Conservation (phyloP, 2,113 vertebrate genomes). For the Leucosticte australis region DNA sequence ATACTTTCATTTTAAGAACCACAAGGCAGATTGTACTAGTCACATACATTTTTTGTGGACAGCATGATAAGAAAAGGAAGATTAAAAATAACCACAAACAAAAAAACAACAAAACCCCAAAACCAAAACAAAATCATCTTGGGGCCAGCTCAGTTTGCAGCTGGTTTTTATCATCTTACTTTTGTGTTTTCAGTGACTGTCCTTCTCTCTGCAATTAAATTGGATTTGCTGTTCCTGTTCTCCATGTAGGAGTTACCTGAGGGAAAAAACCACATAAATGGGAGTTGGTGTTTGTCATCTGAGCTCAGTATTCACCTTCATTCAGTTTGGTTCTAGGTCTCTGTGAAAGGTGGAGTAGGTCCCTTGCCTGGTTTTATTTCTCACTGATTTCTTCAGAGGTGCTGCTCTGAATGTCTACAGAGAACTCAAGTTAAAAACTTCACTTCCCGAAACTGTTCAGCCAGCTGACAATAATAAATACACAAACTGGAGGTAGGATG, state of each 20-base stretch:
- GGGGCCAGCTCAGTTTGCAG: background rate
- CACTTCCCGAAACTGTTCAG: background rate
- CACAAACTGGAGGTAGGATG: background rate
- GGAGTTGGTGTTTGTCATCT: background rate
- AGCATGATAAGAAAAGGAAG: background rate
- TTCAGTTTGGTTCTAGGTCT: background rate
- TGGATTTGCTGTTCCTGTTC: background rate
- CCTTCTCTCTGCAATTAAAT: background rate
- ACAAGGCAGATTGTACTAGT: background rate
- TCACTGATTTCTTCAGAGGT: background rate
- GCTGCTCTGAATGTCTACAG: background rate
- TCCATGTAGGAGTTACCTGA: background rate
- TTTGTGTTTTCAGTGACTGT: background rate
- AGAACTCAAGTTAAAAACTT: constrained; percentile 4
- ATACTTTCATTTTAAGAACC: background rate
- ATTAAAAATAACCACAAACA: background rate
- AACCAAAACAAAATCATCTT: background rate
- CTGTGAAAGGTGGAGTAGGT: background rate
- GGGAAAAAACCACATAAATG: background rate
- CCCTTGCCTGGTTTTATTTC: background rate
- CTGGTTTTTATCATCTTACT: background rate
- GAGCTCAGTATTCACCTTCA: background rate
- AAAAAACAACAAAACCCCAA: background rate
- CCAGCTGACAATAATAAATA: constrained; percentile 22
- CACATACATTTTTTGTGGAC: rapidly evolving